Evolutionary conservation across 2,113 vertebrate genomes (phyloP), one percentile per base, ranked within the genome.

Genomic region (Corynorhinus townsendii): DNA sequence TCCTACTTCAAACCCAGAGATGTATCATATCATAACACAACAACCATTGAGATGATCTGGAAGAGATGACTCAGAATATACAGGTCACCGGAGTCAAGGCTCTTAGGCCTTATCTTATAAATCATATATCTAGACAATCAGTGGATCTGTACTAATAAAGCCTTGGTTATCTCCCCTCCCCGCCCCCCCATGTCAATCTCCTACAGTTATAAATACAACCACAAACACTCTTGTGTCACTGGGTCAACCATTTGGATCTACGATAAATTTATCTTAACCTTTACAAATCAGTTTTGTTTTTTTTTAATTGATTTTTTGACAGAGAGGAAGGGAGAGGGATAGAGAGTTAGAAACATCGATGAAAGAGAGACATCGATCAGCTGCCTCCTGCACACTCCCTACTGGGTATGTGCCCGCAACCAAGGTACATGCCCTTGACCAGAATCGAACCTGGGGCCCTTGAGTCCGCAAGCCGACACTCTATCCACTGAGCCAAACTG

Each of bases 41-140:
- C 66, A 85, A 87, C 43, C 38, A 92, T 3, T 24, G 30, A 16
- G 38, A 93, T 35, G 24, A 49, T 94, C 35, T 59, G n/a, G 28
- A 92, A 73, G n/a, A 90, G n/a, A 96, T 92, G 77, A 93, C n/a
- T 83, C 69, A 89, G 64, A 92, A 93, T 49, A 89, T 17, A 85
- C 35, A 94, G 7, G 24, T 85, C 72, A 91, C 26, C 75, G 69
- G 84, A 93, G 33, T 75, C 71, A 79, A 40, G 33, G 22, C 40
- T 91, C 75, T 64, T 68, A 77, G 30, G 54, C 30, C 76, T 71
- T 90, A 62, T 16, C 49, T 82, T 93, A 93, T 79, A 76, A 82
- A 66, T 85, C 52, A 81, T 17, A 2, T 86, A 81, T 76, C 54
- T 52, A 85, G 35, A 72, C 49, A 89, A 87, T 24, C 80, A 93